Evolutionary conservation across 2,888 invertebrate species (phyloP).

Genomic region (Troides aeacus): DNA sequence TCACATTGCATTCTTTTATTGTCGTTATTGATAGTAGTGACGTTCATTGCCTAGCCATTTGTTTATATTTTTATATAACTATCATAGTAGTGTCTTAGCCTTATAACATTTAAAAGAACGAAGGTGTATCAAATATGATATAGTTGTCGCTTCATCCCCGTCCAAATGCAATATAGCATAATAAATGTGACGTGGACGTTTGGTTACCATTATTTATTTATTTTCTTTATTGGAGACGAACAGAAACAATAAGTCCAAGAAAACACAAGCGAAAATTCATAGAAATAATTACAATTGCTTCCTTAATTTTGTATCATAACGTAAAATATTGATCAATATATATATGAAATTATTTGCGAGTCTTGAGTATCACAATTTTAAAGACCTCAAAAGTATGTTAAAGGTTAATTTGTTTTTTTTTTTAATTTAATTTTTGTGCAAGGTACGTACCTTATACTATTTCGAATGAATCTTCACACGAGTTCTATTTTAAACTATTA

Average conservation of each 20-base stretch:
- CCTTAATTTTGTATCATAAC: no score
- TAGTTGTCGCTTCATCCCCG: conserved; percentile 11
- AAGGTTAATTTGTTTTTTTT: no score
- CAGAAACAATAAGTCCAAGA: no score
- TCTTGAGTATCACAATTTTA: conserved; percentile 2
- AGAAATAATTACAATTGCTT: no score
- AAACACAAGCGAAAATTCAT: no score
- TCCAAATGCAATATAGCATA: conserved; percentile 8
- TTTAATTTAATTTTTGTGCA: no score
- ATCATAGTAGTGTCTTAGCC: conserved; percentile 1
- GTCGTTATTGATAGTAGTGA: no score
- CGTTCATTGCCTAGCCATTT: neutral
- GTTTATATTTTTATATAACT: conserved; percentile 4
- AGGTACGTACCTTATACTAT: no score
- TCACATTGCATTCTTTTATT: no score
- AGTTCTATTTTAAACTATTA: neutral
- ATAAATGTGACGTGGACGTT: conserved; percentile 17
- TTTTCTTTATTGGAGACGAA: no score
- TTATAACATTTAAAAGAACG: conserved; percentile 9
- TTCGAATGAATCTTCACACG: no score
- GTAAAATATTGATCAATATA: conserved; percentile 13
- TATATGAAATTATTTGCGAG: conserved; percentile 13
- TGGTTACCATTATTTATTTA: conserved; percentile 5
- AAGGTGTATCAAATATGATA: conserved; percentile 19
- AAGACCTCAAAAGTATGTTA: neutral